A percentile compares a stretch with the other conserved stretches of the same genome.
phyloP scores from a whole-genome alignment of 1,140 invertebrate genomes.

The Xylocopa sonorina region DNA sequence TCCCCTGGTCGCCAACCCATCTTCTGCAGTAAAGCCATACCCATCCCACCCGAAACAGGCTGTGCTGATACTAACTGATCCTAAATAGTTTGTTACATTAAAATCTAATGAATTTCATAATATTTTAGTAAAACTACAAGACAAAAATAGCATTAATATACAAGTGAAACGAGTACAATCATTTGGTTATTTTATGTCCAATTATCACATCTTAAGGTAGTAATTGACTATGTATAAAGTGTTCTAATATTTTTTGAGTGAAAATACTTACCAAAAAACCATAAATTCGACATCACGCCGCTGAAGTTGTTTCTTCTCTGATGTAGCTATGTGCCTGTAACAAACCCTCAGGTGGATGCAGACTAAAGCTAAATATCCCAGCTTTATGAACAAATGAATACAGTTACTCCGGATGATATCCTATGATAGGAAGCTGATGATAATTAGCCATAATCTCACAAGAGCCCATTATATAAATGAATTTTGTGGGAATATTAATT shows the following conservation, averaged over 20 bases:
- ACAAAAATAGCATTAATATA: conserved; percentile 29
- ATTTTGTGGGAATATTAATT: conserved; percentile 13
- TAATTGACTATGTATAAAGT: conserved; percentile 32
- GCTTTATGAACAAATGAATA: conserved; percentile 67
- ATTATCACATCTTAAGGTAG: conserved; percentile 9
- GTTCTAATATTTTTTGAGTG: conserved; percentile 49
- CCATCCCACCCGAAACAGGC: conserved; percentile 95
- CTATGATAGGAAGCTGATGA: conserved; percentile 71
- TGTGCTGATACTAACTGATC: conserved; percentile 93
- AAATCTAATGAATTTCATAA: conserved; percentile 16
- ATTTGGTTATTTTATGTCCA: conserved; percentile 11
- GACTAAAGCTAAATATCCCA: conserved; percentile 80
- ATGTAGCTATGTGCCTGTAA: conserved; percentile 84
- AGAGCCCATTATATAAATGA: conserved; percentile 69
- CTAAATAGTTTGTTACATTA: conserved; percentile 81
- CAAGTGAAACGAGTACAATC: conserved; percentile 32
- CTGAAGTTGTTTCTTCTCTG: conserved; percentile 77
- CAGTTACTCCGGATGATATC: conserved; percentile 55
- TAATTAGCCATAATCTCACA: conserved; percentile 80
- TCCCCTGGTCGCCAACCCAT: conserved; percentile 99
- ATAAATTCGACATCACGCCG: conserved; percentile 78
- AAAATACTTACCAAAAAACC: conserved; percentile 78
- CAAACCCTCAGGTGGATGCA: conserved; percentile 87
- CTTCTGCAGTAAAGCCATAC: conserved; percentile 97
- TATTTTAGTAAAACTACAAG: conserved; percentile 1